phyloP scores from a whole-genome alignment of 2,888 invertebrate genomes.

The Lomographa bimaculata region DNA sequence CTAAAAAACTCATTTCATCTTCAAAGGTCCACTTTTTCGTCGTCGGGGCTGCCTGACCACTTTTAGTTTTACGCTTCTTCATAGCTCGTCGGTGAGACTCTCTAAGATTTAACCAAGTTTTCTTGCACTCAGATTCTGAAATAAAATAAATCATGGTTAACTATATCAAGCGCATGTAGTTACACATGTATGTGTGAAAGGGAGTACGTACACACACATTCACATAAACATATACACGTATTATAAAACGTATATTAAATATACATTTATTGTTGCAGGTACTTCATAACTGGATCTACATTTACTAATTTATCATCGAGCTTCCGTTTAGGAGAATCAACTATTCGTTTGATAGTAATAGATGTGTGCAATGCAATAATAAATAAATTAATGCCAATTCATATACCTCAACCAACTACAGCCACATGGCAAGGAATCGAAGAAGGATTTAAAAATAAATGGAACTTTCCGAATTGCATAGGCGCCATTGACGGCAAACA shows the following conservation, averaged over 20 bases:
- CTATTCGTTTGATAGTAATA: constrained; percentile 31
- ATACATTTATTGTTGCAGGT: too few relatives aligned
- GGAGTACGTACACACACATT: too few relatives aligned
- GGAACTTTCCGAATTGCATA: constrained; percentile 28
- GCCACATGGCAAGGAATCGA: constrained; percentile 19
- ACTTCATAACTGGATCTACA: constrained; percentile 34
- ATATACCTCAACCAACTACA: constrained; percentile 15
- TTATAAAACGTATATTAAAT: too few relatives aligned
- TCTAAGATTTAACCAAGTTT: constrained; percentile 35
- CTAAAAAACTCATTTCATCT: constrained; percentile 32
- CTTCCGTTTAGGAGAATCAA: constrained; percentile 32
- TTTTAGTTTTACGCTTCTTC: too few relatives aligned
- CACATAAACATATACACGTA: too few relatives aligned
- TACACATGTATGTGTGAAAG: too few relatives aligned
- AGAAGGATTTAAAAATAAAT: constrained; percentile 24
- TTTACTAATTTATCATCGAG: constrained; percentile 31
- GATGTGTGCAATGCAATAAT: constrained; percentile 34
- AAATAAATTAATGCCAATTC: constrained; percentile 32
- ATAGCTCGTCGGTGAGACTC: constrained; percentile 31
- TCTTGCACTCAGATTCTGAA: too few relatives aligned
- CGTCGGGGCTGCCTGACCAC: too few relatives aligned
- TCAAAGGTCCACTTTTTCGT: too few relatives aligned
- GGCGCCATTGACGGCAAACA: constrained; percentile 28
- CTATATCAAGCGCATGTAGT: too few relatives aligned
- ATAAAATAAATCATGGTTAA: too few relatives aligned